Evolutionary conservation across 2,888 invertebrate genomes (phyloP), one percentile per base, ranked within the genome.

Genomic region (Stenodera caucasica): DNA sequence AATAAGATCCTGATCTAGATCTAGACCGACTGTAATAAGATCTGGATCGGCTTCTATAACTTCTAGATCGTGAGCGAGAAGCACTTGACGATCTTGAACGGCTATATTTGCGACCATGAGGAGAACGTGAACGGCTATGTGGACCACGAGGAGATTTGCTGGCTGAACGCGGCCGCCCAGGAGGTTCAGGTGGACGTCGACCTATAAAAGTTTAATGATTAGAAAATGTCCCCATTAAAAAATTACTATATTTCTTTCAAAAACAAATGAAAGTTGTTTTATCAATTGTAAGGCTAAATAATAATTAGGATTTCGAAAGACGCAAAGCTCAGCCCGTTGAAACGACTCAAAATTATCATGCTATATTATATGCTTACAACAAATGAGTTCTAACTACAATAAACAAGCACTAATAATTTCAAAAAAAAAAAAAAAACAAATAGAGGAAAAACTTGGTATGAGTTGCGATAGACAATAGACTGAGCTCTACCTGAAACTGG

Each of bases 71-170:
- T 74, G 75, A 85, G 79, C 77, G 77, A 0, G 85, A 86, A 49
- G 83, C 80, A 8, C 76, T 77, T 2, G 83, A 82, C 11, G 80
- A 80, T 15, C 80, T 69, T 8, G 77, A 75, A 26, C 82, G 77
- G 62, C 81, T 81, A 64, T 76, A 75, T 65, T 77, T 76, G 7
- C 53, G 53, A 35, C 86, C 84, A 8, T 85, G 83, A n/a, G 45
- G 45, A 2, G 88, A 87, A 12, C 88, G 84, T 2, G 88, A 86
- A 0, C 88, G 84, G 73, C 88, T 88, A 67, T 88, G 86, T 69
- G 88, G 86, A 0, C 53, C 53, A 21, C 86, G 86, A 2, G 88
- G 86, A 0, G 89, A 89, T 9, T 82, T 80, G 62, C 83, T 83
- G 49, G 82, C 82, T 1, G 85, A 84, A 26, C 81, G 74, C 5